Percentiles rank a stretch among this genome's conserved stretches.
Conservation (phyloP, 2,113 vertebrate species). For the human region GRCh38 chr11:43563001-43563500, state of each 20-base stretch:
- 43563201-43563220: not conserved
- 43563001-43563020: not conserved
- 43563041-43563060: not conserved
- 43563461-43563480: not conserved
- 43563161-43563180: not conserved
- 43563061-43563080: not conserved
- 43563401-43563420: not conserved
- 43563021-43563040: not conserved
- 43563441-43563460: not conserved
- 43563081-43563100: not conserved
- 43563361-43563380: not conserved
- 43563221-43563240: not conserved
- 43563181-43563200: not conserved
- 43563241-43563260: not conserved
- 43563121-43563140: not conserved
- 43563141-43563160: not conserved
- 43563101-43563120: not conserved
- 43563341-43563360: not conserved
- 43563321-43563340: not conserved
- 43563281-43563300: not conserved
- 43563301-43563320: not conserved
- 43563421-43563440: not conserved
- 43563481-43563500: not conserved
- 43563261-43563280: not conserved
- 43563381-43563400: not conserved